These are phyloP conservation scores for Notodonta ziczac DNA, from an alignment of 2,888 invertebrate species.

Conservation along the genomic window DNA sequence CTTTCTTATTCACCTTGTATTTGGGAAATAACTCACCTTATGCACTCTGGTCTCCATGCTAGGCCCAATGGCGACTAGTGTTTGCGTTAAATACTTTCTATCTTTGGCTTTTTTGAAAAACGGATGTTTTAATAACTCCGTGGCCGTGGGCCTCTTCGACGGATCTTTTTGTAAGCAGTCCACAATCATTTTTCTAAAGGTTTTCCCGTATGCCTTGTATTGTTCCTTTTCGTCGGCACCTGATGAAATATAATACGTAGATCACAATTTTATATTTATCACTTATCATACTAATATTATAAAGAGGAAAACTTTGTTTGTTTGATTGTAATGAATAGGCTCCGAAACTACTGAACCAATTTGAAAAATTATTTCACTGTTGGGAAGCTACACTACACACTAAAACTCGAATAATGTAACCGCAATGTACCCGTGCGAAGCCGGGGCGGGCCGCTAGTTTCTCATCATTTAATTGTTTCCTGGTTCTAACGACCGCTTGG, in stretches of 20 bases:
- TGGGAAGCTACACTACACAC: too few relatives aligned
- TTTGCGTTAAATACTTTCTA: slow-evolving; percentile 93
- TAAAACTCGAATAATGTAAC: too few relatives aligned
- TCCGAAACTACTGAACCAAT: too few relatives aligned
- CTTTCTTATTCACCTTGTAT: too few relatives aligned
- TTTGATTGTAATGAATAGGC: too few relatives aligned
- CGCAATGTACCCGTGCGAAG: too few relatives aligned
- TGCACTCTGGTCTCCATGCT: slow-evolving; percentile 95
- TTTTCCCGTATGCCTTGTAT: slow-evolving; percentile 98
- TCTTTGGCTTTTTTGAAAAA: slow-evolving; percentile 99
- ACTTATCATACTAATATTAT: too few relatives aligned
- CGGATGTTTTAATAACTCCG: slow-evolving; percentile 97
- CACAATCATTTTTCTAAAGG: slow-evolving; percentile 97
- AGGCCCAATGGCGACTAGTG: slow-evolving; percentile 93
- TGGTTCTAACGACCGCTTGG: too few relatives aligned
- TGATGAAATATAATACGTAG: slow-evolving; percentile 18
- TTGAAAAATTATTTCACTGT: too few relatives aligned
- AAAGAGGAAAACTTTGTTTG: too few relatives aligned
- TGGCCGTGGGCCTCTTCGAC: slow-evolving; percentile 96
- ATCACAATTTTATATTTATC: background rate
- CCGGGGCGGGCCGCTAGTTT: too few relatives aligned
- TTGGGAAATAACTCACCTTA: slow-evolving; percentile 85
- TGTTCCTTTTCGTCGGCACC: slow-evolving; percentile 98
- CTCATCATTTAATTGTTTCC: too few relatives aligned
- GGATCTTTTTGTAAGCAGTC: slow-evolving; percentile 99